phyloP scores from a whole-genome alignment of 2,113 vertebrate species.

The Sinocyclocheilus rhinocerous region DNA sequence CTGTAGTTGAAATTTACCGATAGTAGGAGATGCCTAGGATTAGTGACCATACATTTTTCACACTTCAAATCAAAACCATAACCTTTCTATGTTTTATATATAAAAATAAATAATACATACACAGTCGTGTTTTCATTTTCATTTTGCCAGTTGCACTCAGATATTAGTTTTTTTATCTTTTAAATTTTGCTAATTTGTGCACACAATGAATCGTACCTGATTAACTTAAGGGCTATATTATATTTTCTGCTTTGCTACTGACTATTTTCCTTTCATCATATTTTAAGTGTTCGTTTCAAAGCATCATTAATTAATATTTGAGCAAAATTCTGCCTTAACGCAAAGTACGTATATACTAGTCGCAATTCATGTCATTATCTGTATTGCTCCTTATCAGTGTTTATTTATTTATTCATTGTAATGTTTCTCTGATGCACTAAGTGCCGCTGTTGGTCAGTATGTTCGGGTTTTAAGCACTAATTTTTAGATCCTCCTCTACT shows the following conservation, averaged over 20 bases:
- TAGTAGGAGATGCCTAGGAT: background rate
- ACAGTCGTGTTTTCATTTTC: too few species aligned
- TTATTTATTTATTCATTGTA: slow-evolving; percentile 58
- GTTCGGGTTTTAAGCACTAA: background rate
- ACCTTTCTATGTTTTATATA: background rate
- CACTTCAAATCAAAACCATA: background rate
- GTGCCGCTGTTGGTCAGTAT: slow-evolving; percentile 87
- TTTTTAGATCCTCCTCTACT: slow-evolving; percentile 25
- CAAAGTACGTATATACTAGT: background rate
- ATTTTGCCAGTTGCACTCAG: background rate
- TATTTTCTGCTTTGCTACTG: background rate
- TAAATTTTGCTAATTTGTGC: too few species aligned
- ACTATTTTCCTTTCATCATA: background rate
- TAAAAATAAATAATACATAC: background rate
- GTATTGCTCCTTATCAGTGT: slow-evolving; percentile 55
- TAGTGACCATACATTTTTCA: background rate
- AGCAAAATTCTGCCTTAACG: background rate
- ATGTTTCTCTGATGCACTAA: slow-evolving; percentile 75
- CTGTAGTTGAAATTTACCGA: background rate
- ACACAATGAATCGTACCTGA: background rate
- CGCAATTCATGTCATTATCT: background rate
- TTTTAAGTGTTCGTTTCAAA: background rate
- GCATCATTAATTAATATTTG: background rate
- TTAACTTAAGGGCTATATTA: background rate
- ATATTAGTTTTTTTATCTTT: background rate